These are phyloP conservation scores for Crossocerus cetratus DNA, from an alignment of 2,888 invertebrate genomes.

Conservation along the genomic window DNA sequence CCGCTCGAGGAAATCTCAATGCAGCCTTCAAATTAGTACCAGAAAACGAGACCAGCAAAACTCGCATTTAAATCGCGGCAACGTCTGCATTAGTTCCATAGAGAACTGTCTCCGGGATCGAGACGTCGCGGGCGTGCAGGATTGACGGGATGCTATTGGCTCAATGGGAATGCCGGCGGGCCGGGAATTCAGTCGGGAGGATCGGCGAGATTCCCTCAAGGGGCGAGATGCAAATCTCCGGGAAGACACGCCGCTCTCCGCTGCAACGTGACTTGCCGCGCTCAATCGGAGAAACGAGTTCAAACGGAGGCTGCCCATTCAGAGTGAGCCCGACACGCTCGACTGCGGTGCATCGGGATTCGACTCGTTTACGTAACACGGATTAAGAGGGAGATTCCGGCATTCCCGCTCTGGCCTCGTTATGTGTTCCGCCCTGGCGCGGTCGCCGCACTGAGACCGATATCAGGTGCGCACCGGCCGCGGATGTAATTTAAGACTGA, in stretches of 20 bases:
- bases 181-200: conserved; percentile 30
- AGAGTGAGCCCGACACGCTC: background rate
- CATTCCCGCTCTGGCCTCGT: background rate
- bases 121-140: background rate
- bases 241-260: conserved; percentile 32
- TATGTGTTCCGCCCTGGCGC: background rate
- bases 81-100: background rate
- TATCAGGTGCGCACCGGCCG: background rate
- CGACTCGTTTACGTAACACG: background rate
- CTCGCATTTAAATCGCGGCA: background rate
- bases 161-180: conserved; percentile 20
- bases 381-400: background rate
- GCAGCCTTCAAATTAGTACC: too few relatives aligned
- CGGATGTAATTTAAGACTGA: background rate
- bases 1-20: too few relatives aligned
- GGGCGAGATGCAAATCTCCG: conserved; percentile 37
- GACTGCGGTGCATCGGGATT: background rate
- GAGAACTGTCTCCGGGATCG: too few relatives aligned
- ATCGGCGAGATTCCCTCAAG: conserved; percentile 36
- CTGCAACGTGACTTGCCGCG: conserved; percentile 24
- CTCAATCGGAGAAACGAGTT: background rate
- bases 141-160: conserved; percentile 3
- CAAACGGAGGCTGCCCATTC: background rate
- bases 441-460: background rate
- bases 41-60: too few relatives aligned